Percentiles rank a stretch among this genome's conserved stretches.
phyloP scores from a whole-genome alignment of 2,113 vertebrate species.

The Oxyura jamaicensis region DNA sequence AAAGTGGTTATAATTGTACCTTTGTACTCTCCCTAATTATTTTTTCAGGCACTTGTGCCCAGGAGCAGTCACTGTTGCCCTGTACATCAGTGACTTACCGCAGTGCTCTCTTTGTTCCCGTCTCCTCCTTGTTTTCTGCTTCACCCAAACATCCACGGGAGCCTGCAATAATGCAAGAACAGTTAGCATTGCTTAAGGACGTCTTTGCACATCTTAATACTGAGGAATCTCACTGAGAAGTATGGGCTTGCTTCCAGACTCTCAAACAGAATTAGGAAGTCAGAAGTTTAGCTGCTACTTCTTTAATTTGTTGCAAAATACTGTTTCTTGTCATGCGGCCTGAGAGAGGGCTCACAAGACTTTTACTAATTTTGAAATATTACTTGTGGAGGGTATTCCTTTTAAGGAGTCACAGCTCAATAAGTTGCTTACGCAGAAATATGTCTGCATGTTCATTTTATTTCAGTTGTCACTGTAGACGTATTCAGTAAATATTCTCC shows the following conservation, averaged over 20 bases:
- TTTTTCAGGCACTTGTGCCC: not conserved
- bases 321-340: not conserved
- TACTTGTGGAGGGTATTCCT: not conserved
- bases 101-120: not conserved
- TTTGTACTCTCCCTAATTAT: not conserved
- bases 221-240: not conserved
- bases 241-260: not conserved
- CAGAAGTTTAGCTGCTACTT: not conserved
- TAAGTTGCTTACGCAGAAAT: not conserved
- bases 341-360: not conserved
- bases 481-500: not conserved
- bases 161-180: not conserved
- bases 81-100: not conserved
- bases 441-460: not conserved
- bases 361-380: not conserved
- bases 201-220: not conserved
- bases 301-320: not conserved
- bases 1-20: not conserved
- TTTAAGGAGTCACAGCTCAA: not conserved
- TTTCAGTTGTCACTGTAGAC: not conserved
- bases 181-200: not conserved
- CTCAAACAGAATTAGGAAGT: not conserved
- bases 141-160: not conserved
- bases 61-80: not conserved
- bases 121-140: not conserved